These are phyloP conservation scores for Chelonia mydas DNA, from an alignment of 2,797 vertebrate species.

Conservation along the genomic window DNA sequence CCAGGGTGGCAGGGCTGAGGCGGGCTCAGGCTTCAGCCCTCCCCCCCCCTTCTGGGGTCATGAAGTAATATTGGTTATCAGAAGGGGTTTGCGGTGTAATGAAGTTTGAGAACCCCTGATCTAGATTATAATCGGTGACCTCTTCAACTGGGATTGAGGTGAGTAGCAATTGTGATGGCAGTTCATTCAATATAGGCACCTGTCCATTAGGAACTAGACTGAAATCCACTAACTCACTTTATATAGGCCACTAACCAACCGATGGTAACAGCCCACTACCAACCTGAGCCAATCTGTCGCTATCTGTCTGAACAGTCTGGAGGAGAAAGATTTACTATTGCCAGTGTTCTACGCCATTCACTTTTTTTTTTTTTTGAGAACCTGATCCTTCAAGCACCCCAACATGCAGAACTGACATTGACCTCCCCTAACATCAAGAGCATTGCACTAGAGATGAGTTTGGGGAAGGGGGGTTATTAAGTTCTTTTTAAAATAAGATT, in stretches of 20 bases:
- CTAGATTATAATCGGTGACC: background rate
- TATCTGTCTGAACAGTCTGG: background rate
- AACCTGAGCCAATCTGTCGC: background rate
- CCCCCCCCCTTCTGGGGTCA: too few species aligned
- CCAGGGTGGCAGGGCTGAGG: too few species aligned
- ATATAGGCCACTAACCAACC: background rate
- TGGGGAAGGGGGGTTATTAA: rapidly evolving
- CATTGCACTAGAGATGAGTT: slow-evolving; percentile 23
- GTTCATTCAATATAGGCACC: rapidly evolving
- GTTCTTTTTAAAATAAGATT: background rate
- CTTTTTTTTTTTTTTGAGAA: slow-evolving; percentile 50
- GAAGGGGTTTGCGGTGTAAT: too few species aligned
- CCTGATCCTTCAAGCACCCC: background rate
- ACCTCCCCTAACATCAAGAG: background rate
- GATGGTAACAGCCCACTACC: background rate
- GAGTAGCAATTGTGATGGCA: rapidly evolving
- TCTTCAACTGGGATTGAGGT: background rate
- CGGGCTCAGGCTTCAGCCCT: too few species aligned
- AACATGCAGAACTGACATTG: background rate
- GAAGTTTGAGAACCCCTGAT: too few species aligned
- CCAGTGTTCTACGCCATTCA: background rate
- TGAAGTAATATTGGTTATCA: too few species aligned
- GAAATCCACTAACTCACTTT: background rate
- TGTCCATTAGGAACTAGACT: background rate
- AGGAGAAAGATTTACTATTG: background rate